phyloP scores from a whole-genome alignment of 2,888 invertebrate genomes.

The Drosophila recens region DNA sequence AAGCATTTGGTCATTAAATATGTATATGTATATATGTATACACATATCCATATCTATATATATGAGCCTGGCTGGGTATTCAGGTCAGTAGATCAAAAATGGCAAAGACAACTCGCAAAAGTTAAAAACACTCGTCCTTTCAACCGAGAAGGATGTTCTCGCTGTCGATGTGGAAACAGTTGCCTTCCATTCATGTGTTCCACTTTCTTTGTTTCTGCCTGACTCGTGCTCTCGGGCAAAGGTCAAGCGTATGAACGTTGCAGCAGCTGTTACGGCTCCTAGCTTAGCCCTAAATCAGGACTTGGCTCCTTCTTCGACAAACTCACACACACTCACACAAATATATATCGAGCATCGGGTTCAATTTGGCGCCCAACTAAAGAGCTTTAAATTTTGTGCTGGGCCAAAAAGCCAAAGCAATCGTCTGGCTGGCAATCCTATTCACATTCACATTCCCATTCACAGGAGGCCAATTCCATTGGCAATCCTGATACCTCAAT shows the following conservation, averaged over 20 bases:
- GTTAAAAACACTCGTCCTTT: slow-evolving; percentile 50
- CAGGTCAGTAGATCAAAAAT: slow-evolving; percentile 75
- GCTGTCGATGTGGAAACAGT: slow-evolving; percentile 10
- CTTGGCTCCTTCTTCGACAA: slow-evolving; percentile 18
- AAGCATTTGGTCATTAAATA: slow-evolving; percentile 77
- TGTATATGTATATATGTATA: slow-evolving; percentile 44
- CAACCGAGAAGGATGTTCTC: background rate
- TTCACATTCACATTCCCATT: slow-evolving; percentile 6
- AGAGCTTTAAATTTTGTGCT: slow-evolving; percentile 39
- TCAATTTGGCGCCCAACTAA: slow-evolving; percentile 40
- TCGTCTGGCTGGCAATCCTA: slow-evolving; percentile 21
- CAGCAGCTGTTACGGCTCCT: slow-evolving; percentile 34
- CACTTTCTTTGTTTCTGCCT: slow-evolving; percentile 62
- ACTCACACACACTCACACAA: slow-evolving; percentile 1
- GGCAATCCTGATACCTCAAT: slow-evolving; percentile 4
- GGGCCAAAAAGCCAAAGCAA: slow-evolving; percentile 38
- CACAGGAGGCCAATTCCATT: slow-evolving; percentile 17
- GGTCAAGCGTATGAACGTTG: slow-evolving; percentile 43
- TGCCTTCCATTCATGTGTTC: slow-evolving; percentile 42
- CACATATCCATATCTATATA: slow-evolving; percentile 27
- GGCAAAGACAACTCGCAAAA: slow-evolving; percentile 67
- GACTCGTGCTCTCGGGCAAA: slow-evolving; percentile 42
- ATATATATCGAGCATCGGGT: slow-evolving; percentile 9
- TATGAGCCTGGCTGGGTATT: slow-evolving; percentile 39
- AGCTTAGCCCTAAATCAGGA: slow-evolving; percentile 23